Conservation (phyloP, 2,888 invertebrate species). For the Acronicta psi region DNA sequence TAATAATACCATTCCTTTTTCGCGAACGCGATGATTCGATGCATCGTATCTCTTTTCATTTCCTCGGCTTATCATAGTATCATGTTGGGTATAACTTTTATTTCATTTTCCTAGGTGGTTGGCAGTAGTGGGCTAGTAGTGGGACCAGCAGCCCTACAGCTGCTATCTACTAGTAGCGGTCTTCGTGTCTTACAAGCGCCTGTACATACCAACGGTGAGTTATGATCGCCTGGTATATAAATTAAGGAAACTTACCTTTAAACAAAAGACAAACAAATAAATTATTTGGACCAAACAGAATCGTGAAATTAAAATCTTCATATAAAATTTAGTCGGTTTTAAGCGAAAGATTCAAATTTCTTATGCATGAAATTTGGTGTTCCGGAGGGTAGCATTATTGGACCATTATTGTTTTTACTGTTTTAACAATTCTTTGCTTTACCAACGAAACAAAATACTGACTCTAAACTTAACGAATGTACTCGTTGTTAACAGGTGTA, state of each 20-base stretch:
- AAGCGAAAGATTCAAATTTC: too few relatives aligned
- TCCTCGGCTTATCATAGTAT: too few relatives aligned
- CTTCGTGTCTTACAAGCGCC: conserved; percentile 80
- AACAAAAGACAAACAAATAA: neutral
- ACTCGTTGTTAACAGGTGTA: conserved; percentile 69
- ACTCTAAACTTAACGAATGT: too few relatives aligned
- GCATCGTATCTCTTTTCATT: too few relatives aligned
- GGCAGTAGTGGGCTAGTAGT: conserved; percentile 85
- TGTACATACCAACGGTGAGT: conserved; percentile 76
- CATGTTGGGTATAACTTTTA: neutral
- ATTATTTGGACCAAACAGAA: too few relatives aligned
- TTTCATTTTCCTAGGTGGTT: conserved; percentile 73
- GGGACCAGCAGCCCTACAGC: conserved; percentile 81
- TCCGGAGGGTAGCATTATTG: conserved; percentile 2
- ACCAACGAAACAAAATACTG: too few relatives aligned
- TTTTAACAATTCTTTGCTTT: neutral
- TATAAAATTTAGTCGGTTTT: too few relatives aligned
- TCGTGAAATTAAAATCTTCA: too few relatives aligned
- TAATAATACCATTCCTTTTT: too few relatives aligned
- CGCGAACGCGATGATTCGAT: too few relatives aligned
- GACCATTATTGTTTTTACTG: neutral
- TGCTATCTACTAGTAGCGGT: conserved; percentile 78
- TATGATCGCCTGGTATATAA: conserved; percentile 49
- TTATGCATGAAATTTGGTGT: neutral
- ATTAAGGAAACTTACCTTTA: conserved; percentile 1